A percentile compares a stretch with the other conserved stretches of the same genome.
phyloP scores from a whole-genome alignment of 2,113 vertebrate species.

The Struthidea cinerea region DNA sequence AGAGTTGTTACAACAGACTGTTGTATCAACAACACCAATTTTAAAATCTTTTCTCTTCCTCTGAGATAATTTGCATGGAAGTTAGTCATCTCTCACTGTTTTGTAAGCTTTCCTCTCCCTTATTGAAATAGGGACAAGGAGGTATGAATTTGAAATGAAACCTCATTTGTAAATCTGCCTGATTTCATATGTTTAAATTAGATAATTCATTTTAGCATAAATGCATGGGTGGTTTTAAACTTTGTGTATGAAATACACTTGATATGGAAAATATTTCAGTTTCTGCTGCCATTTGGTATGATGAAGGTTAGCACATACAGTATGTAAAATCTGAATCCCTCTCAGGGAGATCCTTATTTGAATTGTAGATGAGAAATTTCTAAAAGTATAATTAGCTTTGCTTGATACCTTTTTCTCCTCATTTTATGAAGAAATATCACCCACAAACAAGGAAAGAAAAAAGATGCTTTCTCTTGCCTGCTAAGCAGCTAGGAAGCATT shows the following conservation, averaged over 20 bases:
- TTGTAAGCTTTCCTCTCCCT: background rate
- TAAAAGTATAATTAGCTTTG: constrained; percentile 57
- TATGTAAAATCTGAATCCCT: constrained; percentile 37
- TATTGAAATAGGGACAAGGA: background rate
- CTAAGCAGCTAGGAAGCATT: background rate
- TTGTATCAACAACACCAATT: background rate
- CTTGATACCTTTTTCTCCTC: background rate
- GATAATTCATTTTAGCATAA: background rate
- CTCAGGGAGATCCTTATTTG: constrained; percentile 47
- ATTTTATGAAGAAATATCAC: background rate
- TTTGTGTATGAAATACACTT: background rate
- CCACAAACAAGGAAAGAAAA: background rate
- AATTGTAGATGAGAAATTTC: constrained; percentile 55
- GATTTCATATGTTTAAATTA: background rate
- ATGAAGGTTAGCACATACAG: constrained; percentile 19
- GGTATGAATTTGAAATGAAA: background rate
- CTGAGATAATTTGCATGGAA: background rate
- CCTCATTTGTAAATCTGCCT: background rate
- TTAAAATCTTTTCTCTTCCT: background rate
- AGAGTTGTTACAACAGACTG: background rate
- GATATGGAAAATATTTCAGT: constrained; percentile 32
- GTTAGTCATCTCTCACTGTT: background rate
- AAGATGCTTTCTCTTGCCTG: background rate
- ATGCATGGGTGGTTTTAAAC: constrained; percentile 14
- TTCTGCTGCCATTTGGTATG: background rate